Percentiles rank a stretch among this genome's conserved stretches.
phyloP scores from a whole-genome alignment of 2,888 invertebrate species.

The Phlogophora meticulosa region DNA sequence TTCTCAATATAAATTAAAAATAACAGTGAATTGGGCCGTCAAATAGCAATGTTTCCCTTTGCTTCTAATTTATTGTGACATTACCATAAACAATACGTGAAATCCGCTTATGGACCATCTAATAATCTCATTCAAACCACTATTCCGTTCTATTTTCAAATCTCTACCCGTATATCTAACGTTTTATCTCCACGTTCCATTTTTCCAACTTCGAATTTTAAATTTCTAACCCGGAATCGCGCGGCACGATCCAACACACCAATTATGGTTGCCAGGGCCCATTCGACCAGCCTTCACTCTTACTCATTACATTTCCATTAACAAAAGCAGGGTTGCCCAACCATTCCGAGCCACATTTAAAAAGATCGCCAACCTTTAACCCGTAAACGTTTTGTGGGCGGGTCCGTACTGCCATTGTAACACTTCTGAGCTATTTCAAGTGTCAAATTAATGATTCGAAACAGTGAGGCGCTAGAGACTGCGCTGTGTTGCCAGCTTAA shows the following conservation, averaged over 20 bases:
- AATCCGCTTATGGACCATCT: constrained; percentile 14
- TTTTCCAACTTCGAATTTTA: constrained; percentile 49
- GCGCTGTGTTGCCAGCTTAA: constrained; percentile 68
- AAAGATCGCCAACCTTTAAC: constrained; percentile 86
- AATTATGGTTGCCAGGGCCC: constrained; percentile 64
- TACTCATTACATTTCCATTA: constrained; percentile 86
- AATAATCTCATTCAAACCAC: constrained; percentile 40
- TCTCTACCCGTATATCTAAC: constrained; percentile 35
- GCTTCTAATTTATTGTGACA: constrained; percentile 36
- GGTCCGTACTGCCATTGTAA: constrained; percentile 79
- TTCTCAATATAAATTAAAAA: constrained; percentile 1
- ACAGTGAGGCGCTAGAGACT: constrained; percentile 81
- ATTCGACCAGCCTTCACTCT: constrained; percentile 68
- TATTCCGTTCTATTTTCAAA: constrained; percentile 59
- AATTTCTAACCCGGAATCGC: constrained; percentile 58
- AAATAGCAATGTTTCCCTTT: constrained; percentile 8
- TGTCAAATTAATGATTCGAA: constrained; percentile 90
- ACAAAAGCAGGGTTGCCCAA: constrained; percentile 82
- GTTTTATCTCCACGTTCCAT: constrained; percentile 54
- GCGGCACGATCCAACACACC: constrained; percentile 56
- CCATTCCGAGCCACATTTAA: constrained; percentile 73
- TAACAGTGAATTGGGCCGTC: not conserved
- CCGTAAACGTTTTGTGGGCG: constrained; percentile 84
- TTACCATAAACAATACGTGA: constrained; percentile 43
- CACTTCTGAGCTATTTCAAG: constrained; percentile 83